Conservation (phyloP, 2,797 vertebrate genomes). For the Hirundo rustica region DNA sequence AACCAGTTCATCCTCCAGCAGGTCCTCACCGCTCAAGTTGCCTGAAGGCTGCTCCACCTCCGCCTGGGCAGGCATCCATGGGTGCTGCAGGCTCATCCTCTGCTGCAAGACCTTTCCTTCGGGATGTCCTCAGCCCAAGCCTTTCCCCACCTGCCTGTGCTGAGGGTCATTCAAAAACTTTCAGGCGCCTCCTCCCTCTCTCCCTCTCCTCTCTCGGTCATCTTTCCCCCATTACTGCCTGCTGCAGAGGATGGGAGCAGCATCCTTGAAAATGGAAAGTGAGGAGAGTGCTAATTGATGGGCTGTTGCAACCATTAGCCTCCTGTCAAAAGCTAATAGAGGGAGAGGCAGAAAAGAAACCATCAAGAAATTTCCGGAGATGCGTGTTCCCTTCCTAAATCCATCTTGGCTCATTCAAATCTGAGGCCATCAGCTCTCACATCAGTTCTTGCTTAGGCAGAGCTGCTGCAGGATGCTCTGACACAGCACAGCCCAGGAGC, state of each 20-base stretch:
- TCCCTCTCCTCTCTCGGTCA: neutral
- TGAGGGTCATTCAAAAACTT: neutral
- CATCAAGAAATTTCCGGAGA: neutral
- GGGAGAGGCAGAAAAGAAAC: neutral
- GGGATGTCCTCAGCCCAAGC: neutral
- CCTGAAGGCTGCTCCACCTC: neutral
- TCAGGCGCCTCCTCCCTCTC: neutral
- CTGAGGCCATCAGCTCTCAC: neutral
- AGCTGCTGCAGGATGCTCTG: neutral
- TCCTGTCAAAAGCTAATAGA: neutral
- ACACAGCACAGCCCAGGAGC: neutral
- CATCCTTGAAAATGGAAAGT: neutral
- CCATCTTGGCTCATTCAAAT: neutral
- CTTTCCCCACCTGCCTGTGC: neutral
- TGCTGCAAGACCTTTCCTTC: neutral
- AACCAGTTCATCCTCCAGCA: constrained; percentile 1
- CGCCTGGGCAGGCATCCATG: neutral
- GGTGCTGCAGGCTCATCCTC: constrained; percentile 55
- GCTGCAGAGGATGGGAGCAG: neutral
- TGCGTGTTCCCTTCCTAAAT: neutral
- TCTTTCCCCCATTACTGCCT: neutral
- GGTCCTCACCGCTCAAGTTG: neutral
- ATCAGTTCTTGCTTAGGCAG: accelerated
- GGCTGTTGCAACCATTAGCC: neutral
- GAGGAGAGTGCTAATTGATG: neutral